Evolutionary conservation across 2,113 vertebrate genomes (phyloP).

Genomic region (Barnardius zonarius): DNA sequence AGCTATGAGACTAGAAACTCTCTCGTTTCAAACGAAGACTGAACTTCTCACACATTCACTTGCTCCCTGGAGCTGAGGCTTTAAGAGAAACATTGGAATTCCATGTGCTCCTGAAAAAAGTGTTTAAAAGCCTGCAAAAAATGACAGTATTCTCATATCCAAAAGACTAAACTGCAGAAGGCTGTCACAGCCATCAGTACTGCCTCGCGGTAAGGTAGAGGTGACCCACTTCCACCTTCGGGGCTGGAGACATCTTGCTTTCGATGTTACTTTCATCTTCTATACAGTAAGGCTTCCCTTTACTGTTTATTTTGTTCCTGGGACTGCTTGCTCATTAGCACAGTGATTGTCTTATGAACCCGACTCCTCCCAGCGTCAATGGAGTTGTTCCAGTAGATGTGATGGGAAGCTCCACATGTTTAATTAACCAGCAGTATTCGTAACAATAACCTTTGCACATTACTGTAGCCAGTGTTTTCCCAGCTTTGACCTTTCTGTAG

Average conservation of each 20-base stretch:
- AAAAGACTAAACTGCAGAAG: background rate
- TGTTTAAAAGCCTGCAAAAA: background rate
- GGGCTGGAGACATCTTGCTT: background rate
- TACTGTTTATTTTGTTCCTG: background rate
- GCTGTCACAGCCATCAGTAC: background rate
- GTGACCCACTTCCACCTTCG: background rate
- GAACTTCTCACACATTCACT: background rate
- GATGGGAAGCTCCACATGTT: background rate
- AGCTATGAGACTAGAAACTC: background rate
- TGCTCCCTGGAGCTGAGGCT: background rate
- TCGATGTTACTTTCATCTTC: background rate
- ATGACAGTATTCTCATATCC: background rate
- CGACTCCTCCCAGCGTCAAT: background rate
- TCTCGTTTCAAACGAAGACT: background rate
- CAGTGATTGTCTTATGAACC: background rate
- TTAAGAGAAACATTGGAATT: background rate
- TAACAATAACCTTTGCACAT: background rate
- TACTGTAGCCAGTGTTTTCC: background rate
- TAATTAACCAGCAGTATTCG: background rate
- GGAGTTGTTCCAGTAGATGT: background rate
- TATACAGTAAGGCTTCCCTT: background rate
- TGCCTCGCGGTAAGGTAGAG: background rate
- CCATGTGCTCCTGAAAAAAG: background rate
- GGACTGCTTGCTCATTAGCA: background rate
- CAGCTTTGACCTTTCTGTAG: background rate